Percentiles rank a stretch among this genome's conserved stretches.
These are phyloP conservation scores for Brevimyrus niger DNA, from an alignment of 2,113 vertebrate genomes.

Conservation along the genomic window DNA sequence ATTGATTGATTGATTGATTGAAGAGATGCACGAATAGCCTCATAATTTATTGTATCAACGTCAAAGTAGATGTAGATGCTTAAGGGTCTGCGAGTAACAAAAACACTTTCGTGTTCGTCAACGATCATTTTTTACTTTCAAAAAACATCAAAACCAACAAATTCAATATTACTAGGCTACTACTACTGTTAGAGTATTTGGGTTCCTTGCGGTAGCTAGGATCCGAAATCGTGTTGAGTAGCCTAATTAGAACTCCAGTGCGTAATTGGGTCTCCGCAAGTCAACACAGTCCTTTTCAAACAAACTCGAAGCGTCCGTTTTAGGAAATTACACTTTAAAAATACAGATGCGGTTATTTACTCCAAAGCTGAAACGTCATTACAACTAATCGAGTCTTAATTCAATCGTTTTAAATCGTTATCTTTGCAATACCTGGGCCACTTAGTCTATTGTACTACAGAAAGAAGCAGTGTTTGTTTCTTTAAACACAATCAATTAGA, in stretches of 20 bases:
- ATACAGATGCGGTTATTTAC: not conserved
- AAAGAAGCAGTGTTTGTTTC: not conserved
- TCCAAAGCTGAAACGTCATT: not conserved
- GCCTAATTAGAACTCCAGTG: not conserved
- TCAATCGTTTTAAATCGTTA: slow-evolving; percentile 1
- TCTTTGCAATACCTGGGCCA: not conserved
- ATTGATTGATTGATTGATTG: too few species aligned
- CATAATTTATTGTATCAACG: not conserved
- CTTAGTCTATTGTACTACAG: not conserved
- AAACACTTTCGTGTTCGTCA: not conserved
- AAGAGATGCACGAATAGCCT: not conserved
- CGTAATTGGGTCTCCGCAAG: not conserved
- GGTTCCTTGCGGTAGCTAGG: not conserved
- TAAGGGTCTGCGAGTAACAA: too few species aligned
- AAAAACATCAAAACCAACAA: not conserved
- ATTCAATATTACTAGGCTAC: not conserved
- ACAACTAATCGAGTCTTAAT: not conserved
- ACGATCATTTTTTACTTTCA: not conserved
- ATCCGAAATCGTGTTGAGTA: not conserved
- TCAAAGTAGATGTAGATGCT: not conserved
- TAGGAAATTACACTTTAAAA: not conserved
- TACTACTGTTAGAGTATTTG: not conserved
- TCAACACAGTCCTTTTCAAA: not conserved
- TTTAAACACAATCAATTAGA: not conserved
- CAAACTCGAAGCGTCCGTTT: not conserved